Base-by-base conservation (phyloP, 2,113 vertebrate species). In the Ardeotis arabs region DNA sequence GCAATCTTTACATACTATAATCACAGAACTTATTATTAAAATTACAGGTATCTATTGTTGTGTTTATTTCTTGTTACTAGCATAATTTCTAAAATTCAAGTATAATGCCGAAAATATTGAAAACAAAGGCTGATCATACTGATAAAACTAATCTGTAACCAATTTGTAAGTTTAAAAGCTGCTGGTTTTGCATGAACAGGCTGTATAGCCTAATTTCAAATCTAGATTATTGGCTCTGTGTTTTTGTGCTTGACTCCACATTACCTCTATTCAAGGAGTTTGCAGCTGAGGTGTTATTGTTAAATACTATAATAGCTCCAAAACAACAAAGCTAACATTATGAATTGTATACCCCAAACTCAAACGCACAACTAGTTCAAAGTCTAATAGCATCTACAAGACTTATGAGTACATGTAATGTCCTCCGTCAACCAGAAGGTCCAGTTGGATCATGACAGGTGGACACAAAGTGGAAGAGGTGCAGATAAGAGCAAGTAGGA, bases 371-470 rank as follows among this genome's bases (percentile, higher is more conserved):
- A 3, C 22, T 37, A 16, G 28, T 59, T 64, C n/a, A 1, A 70
- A 29, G 15, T 59, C 29, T 80, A 1, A 3, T 10, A 33, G 59
- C 18, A 12, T 20, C 28, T 14, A 29, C 22, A 14, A 29, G 56
- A 13, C 6, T 41, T 17, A 0, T 0, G 67, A 24, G 23, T 62
- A 22, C 9, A 0, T 28, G 25, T 3, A 1, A 41, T 7, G 22
- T n/a, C 67, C 67, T 24, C 31, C 31, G 0, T 33, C 52, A 64
- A 35, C 4, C 35, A 44, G 73, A 27, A 84, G 81, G 39, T 74
- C n/a, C 77, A 56, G 55, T 15, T 73, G 77, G 49, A 39, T n/a
- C 45, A 1, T 45, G 67, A 16, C 52, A 66, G 41, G 56, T 70
- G 76, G 50, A 45, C 45, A 14, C 59, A 16, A 47, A 68, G 39